Base-by-base conservation (phyloP, 2,113 vertebrate genomes). In the Platysternon megacephalum region DNA sequence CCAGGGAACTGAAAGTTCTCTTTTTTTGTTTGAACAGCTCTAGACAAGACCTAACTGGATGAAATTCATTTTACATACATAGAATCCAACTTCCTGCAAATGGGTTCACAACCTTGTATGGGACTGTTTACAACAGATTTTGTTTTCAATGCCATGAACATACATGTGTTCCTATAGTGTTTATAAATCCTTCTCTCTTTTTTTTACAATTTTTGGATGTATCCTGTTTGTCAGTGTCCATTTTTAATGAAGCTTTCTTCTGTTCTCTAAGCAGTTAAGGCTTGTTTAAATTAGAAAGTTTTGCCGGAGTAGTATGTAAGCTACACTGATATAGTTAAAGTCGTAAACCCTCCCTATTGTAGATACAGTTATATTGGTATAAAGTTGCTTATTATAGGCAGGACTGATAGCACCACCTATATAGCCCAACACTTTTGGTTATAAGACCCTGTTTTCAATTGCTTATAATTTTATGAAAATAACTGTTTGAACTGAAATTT, bases 171-270 rank as follows among this genome's bases (percentile, higher is more conserved):
- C 3, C 0, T 29, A 91, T 13, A 39, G 16, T 72, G 65, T 17
- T 39, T 89, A 79, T 58, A 48, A 51, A 4, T 21, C 0, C 4
- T 14, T 22, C 83, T 87, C 85, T 91, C 0, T 74, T 83, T 16
- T 46, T n/a, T 83, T 53, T 53, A 0, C 26, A 74, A 19, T 46
- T 93, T 87, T 91, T 87, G 8, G 1, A 21, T 78, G 58, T 35
- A 10, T 28, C 0, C 2, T 58, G 0, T 52, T 79, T 9, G 19
- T 29, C 13, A n/a, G 14, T 35, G 61, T 65, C 16, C 35, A 32
- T 65, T 35, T n/a, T 35, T 93, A 82, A 68, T 1, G 22, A 5
- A 32, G 2, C 26, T 17, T n/a, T 89, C 90, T 95, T 81, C 10
- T 85, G 1, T 32, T 13, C 49, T n/a, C n/a, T n/a, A 11, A 86